Percentiles rank a stretch among this genome's conserved stretches.
These are phyloP conservation scores for Macrosteles quadrilineatus DNA, from an alignment of 1,140 invertebrate species.

Conservation along the genomic window DNA sequence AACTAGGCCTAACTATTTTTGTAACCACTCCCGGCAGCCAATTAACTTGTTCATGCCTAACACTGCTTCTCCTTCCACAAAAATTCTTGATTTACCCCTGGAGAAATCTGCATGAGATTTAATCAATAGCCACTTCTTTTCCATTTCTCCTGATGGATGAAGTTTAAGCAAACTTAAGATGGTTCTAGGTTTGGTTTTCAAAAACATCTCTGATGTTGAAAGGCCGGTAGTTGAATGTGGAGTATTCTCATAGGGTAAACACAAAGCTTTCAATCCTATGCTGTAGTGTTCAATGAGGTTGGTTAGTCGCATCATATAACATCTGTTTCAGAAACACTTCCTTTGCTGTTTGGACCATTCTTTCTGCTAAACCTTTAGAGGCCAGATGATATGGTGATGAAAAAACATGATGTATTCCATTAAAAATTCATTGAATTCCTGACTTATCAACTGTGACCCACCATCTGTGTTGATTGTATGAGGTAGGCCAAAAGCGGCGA, in stretches of 20 bases:
- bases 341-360: slow-evolving; percentile 41
- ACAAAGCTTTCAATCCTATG: neutral
- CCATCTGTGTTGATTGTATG: neutral
- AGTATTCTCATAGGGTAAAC: slow-evolving; percentile 2
- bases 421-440: neutral
- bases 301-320: neutral
- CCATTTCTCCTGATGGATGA: neutral
- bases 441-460: neutral
- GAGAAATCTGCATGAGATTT: too few species aligned
- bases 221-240: slow-evolving; percentile 2
- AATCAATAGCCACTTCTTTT: neutral
- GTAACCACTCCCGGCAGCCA: too few species aligned
- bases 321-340: slow-evolving; percentile 24
- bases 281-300: neutral
- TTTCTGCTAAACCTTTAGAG: slow-evolving; percentile 36
- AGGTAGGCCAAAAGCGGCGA: neutral
- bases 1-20: neutral
- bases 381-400: neutral
- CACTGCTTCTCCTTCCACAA: neutral
- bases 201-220: neutral
- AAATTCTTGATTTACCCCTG: neutral
- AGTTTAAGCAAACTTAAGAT: too few species aligned
- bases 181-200: too few species aligned
- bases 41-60: neutral
- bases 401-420: neutral